A percentile compares a stretch with the other conserved stretches of the same genome.
Conservation (phyloP, 2,888 invertebrate genomes). For the Thysanoteuthis rhombus region DNA sequence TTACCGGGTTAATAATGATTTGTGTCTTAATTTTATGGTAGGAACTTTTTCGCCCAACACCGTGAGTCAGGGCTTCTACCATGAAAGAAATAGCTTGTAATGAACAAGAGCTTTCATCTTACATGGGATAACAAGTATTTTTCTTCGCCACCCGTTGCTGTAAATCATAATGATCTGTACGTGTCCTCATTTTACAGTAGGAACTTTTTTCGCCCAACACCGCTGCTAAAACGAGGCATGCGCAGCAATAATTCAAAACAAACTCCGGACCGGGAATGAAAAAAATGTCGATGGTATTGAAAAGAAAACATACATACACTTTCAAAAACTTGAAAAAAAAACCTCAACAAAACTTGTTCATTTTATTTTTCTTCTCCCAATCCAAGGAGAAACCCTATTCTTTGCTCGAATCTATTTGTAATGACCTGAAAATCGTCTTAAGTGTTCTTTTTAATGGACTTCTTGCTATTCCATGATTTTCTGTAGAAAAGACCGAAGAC, state of each 20-base stretch:
- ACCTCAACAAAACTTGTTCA: neutral
- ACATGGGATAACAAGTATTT: no score
- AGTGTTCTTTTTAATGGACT: neutral
- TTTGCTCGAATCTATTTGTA: neutral
- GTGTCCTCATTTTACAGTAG: neutral
- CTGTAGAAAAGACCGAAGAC: no score
- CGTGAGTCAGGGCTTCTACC: no score
- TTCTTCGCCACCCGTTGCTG: no score
- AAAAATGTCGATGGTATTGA: no score
- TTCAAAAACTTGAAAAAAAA: neutral
- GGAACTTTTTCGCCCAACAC: no score
- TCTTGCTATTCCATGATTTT: neutral
- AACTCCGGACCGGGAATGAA: neutral
- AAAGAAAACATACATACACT: no score
- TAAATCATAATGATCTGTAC: no score
- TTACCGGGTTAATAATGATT: no score
- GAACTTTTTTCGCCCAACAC: neutral
- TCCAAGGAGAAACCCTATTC: neutral
- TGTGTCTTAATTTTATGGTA: no score
- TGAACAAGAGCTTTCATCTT: no score
- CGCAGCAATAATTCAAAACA: conserved; percentile 12
- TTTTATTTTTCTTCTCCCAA: neutral
- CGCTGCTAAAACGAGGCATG: neutral
- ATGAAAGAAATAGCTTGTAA: no score
- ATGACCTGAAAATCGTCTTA: neutral